Evolutionary conservation across 2,888 invertebrate species (phyloP).

Genomic region (Mimumesa dahlbomi): DNA sequence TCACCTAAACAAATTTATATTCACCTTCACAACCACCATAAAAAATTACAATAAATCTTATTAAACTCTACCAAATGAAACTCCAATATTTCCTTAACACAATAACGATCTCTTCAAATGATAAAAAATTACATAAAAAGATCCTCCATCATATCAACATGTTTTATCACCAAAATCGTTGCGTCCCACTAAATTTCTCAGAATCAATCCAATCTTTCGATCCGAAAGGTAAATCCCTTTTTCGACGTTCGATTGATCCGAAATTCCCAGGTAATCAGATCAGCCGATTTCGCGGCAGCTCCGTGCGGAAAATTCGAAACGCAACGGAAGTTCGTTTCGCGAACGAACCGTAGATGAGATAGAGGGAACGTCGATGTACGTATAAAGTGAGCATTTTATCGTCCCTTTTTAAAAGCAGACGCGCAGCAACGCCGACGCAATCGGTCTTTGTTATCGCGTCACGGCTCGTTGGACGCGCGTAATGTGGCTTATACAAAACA

Average conservation of each 20-base stretch:
- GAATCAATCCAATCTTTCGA: too few species aligned
- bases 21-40: too few species aligned
- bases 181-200: too few species aligned
- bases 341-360: conserved; percentile 26
- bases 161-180: too few species aligned
- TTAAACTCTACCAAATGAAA: too few species aligned
- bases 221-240: too few species aligned
- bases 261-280: conserved; percentile 55
- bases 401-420: background rate
- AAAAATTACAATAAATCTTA: too few species aligned
- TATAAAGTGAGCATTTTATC: conserved; percentile 40
- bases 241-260: conserved; percentile 29
- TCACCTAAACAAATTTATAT: too few species aligned
- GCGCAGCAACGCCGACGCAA: background rate
- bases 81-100: too few species aligned
- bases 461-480: conserved; percentile 12
- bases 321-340: conserved; percentile 38
- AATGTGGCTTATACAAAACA: conserved; percentile 10
- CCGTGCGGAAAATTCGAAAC: conserved; percentile 42
- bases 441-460: conserved; percentile 31
- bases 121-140: too few species aligned
- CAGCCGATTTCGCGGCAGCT: conserved; percentile 42
- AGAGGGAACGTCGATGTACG: conserved; percentile 20
- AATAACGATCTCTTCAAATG: too few species aligned
- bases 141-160: too few species aligned